phyloP scores from a whole-genome alignment of 2,888 invertebrate genomes.

The Lepidochrysops patricia region DNA sequence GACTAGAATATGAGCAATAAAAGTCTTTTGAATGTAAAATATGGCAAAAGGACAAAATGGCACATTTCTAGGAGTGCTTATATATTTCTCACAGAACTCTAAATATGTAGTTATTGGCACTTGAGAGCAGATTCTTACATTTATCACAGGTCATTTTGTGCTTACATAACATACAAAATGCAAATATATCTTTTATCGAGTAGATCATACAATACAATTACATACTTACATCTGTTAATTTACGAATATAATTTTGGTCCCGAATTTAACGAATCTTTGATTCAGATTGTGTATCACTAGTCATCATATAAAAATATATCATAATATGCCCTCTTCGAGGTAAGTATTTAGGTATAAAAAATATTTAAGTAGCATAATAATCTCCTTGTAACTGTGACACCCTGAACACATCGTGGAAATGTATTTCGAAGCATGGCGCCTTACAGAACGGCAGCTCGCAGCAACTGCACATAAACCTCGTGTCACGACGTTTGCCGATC shows the following conservation, averaged over 20 bases:
- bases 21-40: slow-evolving; percentile 45
- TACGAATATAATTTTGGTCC: slow-evolving; percentile 33
- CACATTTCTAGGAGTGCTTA: slow-evolving; percentile 31
- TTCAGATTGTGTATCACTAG: slow-evolving; percentile 30
- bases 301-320: slow-evolving; percentile 27
- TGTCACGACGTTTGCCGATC: slow-evolving; percentile 63
- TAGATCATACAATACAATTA: too few relatives aligned
- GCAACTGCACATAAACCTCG: slow-evolving; percentile 66
- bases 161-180: slow-evolving; percentile 34
- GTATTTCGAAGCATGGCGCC: slow-evolving; percentile 66
- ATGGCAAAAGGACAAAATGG: slow-evolving; percentile 56
- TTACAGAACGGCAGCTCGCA: slow-evolving; percentile 70
- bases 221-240: slow-evolving; percentile 16
- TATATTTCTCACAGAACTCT: slow-evolving; percentile 13
- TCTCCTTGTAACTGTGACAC: slow-evolving; percentile 60
- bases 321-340: slow-evolving; percentile 24
- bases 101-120: slow-evolving; percentile 35
- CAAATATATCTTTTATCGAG: slow-evolving; percentile 17
- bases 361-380: slow-evolving; percentile 57
- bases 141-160: slow-evolving; percentile 63
- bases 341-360: slow-evolving; percentile 25
- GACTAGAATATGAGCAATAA: slow-evolving; percentile 73
- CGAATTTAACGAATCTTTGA: slow-evolving; percentile 36
- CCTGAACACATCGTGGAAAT: slow-evolving; percentile 63
- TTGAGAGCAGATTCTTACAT: slow-evolving; percentile 39